Conservation (phyloP, 2,797 vertebrate species). For the Botia kubotai region DNA sequence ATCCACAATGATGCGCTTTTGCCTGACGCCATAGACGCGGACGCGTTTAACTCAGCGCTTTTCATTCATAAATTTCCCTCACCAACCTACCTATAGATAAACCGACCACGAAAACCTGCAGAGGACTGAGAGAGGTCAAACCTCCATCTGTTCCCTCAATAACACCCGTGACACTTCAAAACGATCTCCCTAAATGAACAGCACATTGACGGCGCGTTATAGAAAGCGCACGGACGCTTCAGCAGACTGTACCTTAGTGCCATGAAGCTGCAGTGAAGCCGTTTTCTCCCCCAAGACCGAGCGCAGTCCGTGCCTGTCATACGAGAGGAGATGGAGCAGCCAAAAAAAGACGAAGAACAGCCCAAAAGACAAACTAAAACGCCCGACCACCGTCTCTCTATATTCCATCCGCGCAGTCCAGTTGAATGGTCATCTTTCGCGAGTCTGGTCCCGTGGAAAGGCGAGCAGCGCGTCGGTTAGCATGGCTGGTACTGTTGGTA, state of each 20-base stretch:
- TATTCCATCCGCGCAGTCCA: background rate
- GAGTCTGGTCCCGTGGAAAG: slow-evolving; percentile 27
- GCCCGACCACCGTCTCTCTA: slow-evolving; percentile 21
- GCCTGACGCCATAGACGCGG: slow-evolving; percentile 46
- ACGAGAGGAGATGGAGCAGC: slow-evolving; percentile 30
- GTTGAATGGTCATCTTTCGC: slow-evolving; percentile 23
- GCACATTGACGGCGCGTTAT: slow-evolving; percentile 7
- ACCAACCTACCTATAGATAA: slow-evolving; percentile 16
- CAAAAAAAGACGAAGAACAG: slow-evolving; percentile 7
- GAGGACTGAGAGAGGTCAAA: slow-evolving; percentile 46
- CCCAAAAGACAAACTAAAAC: slow-evolving; percentile 34
- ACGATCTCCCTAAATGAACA: background rate
- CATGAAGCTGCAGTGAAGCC: slow-evolving; percentile 71
- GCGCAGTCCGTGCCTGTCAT: slow-evolving; percentile 61
- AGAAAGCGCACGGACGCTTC: slow-evolving; percentile 28
- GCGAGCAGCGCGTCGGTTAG: slow-evolving; percentile 48
- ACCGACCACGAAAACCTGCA: slow-evolving; percentile 11
- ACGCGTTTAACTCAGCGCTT: slow-evolving; percentile 68
- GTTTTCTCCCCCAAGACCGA: slow-evolving; percentile 41
- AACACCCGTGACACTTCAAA: background rate
- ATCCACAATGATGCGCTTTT: slow-evolving; percentile 48
- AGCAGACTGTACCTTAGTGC: slow-evolving; percentile 64
- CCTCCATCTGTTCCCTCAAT: background rate
- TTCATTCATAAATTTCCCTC: slow-evolving; percentile 61
- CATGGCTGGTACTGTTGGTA: slow-evolving; percentile 54